Conservation (phyloP, 1,140 invertebrate species). For the Pseudachorutes palmiensis region DNA sequence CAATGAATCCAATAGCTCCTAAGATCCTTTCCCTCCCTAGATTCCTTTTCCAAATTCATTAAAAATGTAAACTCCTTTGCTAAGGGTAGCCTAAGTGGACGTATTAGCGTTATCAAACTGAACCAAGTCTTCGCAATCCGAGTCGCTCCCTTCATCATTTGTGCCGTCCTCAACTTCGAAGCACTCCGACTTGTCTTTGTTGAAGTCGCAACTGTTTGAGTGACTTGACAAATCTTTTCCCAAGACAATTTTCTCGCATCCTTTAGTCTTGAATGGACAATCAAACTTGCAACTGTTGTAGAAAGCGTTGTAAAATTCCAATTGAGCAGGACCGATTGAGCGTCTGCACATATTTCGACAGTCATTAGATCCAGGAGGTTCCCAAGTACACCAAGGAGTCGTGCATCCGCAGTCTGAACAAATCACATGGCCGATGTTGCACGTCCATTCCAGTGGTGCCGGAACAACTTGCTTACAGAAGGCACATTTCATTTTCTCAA, state of each 20-base stretch:
- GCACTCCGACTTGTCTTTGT: neutral
- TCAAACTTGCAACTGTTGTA: neutral
- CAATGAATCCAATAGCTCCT: no score
- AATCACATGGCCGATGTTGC: neutral
- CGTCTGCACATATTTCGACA: neutral
- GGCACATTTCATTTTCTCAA: neutral
- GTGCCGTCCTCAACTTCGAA: no score
- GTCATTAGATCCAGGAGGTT: neutral
- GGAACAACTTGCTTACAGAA: neutral
- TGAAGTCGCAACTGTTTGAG: neutral
- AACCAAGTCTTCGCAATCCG: no score
- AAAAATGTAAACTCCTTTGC: no score
- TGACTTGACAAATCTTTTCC: no score
- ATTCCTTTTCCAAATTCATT: no score
- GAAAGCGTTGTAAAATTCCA: neutral
- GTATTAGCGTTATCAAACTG: no score
- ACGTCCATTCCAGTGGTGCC: slow-evolving; percentile 1
- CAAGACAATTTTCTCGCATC: no score
- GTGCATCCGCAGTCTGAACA: neutral
- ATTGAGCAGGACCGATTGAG: neutral
- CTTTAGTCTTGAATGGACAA: neutral
- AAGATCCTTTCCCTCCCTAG: no score
- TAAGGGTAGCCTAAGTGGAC: no score
- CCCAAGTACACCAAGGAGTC: neutral
- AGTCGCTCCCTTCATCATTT: no score